A percentile compares a stretch with the other conserved stretches of the same genome.
Evolutionary conservation across 2,113 vertebrate genomes (phyloP).

Genomic region (Festucalex cinctus): DNA sequence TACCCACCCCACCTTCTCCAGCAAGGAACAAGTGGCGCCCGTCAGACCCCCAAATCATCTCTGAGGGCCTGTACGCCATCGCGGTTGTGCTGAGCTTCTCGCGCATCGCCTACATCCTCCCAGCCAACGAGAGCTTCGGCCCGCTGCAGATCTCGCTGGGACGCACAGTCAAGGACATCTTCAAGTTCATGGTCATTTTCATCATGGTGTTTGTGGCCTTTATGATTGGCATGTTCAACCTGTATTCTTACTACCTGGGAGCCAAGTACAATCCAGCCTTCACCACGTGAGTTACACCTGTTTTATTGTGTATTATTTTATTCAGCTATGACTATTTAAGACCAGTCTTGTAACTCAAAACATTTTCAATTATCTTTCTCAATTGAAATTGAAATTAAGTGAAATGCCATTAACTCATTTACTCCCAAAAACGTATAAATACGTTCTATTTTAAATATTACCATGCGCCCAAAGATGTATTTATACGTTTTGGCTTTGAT

Average conservation of each 20-base stretch:
- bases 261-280: slow-evolving; percentile 97
- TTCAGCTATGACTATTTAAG: not conserved
- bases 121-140: slow-evolving; percentile 97
- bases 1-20: slow-evolving; percentile 62
- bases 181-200: slow-evolving; percentile 99
- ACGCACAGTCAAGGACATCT: slow-evolving; percentile 97
- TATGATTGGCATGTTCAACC: slow-evolving; percentile 99
- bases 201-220: slow-evolving; percentile 99
- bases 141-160: slow-evolving; percentile 96
- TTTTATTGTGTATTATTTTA: not conserved
- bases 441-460: too few species aligned
- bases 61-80: slow-evolving; percentile 94
- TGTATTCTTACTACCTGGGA: slow-evolving; percentile 97
- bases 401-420: not conserved
- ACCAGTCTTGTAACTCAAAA: not conserved
- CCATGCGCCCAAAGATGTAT: too few species aligned
- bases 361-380: not conserved
- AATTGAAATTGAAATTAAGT: not conserved
- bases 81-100: slow-evolving; percentile 97
- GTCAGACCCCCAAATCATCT: slow-evolving; percentile 97
- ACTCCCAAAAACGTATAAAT: not conserved
- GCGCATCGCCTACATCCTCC: slow-evolving; percentile 95
- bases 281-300: slow-evolving; percentile 87
- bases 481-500: too few species aligned
- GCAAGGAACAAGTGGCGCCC: slow-evolving; percentile 97